Percentiles rank a stretch among this genome's conserved stretches.
These are phyloP conservation scores for Chrysochloris asiatica DNA, from an alignment of 2,113 vertebrate genomes.

Conservation along the genomic window DNA sequence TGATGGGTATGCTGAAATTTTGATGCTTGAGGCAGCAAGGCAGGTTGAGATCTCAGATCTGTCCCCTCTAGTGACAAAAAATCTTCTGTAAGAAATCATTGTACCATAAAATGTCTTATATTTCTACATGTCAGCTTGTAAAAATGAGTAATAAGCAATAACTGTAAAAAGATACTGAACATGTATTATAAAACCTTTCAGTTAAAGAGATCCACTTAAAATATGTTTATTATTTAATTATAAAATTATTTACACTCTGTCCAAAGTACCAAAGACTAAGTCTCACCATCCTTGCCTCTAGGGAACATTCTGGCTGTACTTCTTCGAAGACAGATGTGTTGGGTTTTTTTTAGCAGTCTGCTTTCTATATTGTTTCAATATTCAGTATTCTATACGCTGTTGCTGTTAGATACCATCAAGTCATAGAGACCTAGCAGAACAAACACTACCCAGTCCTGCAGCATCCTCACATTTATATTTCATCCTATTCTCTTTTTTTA, in stretches of 20 bases:
- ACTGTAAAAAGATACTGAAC: not conserved
- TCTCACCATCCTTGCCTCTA: too few species aligned
- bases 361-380: too few species aligned
- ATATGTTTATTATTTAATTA: not conserved
- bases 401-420: too few species aligned
- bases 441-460: too few species aligned
- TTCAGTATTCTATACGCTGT: too few species aligned
- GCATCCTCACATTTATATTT: too few species aligned
- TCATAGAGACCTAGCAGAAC: too few species aligned
- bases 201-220: not conserved
- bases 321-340: too few species aligned
- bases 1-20: not conserved
- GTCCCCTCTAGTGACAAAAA: not conserved
- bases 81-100: not conserved
- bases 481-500: too few species aligned
- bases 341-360: too few species aligned
- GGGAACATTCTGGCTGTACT: too few species aligned
- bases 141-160: not conserved
- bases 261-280: too few species aligned
- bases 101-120: not conserved
- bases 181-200: not conserved
- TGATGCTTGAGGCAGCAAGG: not conserved
- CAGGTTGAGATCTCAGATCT: not conserved
- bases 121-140: not conserved
- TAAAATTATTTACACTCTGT: slow-evolving; percentile 22